Evolutionary conservation across 2,888 invertebrate genomes (phyloP).

Genomic region (Cerceris rybyensis): DNA sequence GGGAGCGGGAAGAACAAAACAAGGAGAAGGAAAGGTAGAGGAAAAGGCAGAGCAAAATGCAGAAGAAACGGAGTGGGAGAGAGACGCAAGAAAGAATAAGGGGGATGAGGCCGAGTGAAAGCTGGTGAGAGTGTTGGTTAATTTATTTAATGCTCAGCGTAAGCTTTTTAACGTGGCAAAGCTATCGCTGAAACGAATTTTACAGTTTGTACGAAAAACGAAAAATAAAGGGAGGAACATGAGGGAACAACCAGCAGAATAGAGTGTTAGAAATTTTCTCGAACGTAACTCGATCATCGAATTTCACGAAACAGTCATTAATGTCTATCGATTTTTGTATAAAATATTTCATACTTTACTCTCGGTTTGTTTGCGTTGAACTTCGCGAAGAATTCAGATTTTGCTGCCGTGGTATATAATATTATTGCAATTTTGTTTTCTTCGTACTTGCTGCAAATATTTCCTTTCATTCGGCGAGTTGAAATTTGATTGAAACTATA

Average conservation of each 20-base stretch:
- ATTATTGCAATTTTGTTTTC: no score
- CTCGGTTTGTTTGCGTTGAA: no score
- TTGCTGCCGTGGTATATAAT: no score
- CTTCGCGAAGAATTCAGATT: no score
- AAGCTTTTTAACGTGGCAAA: background rate
- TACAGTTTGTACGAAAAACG: background rate
- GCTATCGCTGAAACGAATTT: background rate
- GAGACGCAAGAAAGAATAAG: background rate
- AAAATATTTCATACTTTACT: background rate
- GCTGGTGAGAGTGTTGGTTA: conserved; percentile 20
- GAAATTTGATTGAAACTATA: no score
- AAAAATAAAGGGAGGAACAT: no score
- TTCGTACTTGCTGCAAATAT: no score
- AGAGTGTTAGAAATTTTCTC: background rate
- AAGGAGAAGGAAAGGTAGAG: background rate
- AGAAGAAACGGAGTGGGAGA: background rate
- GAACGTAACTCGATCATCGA: background rate
- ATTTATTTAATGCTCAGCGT: conserved; percentile 31
- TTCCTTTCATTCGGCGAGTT: no score
- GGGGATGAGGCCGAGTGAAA: conserved; percentile 6
- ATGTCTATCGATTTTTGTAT: background rate
- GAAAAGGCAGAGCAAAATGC: background rate
- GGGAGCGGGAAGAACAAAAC: background rate
- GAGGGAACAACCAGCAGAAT: background rate
- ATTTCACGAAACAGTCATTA: background rate